Evolutionary conservation across 2,888 invertebrate species (phyloP).

Genomic region (Cheilosia vernalis): DNA sequence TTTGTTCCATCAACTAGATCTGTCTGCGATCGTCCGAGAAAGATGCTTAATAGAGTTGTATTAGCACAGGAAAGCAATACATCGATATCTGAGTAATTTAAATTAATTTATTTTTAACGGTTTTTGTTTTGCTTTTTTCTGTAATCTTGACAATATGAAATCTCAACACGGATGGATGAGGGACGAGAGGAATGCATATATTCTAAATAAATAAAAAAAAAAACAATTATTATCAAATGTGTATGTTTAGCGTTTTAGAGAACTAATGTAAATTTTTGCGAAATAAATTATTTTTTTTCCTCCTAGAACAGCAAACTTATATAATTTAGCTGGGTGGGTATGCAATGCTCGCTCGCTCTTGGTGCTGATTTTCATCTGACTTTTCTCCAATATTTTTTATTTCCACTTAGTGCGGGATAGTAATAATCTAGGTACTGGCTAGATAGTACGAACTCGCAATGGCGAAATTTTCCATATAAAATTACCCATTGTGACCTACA

Average conservation of each 20-base stretch:
- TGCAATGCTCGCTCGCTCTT: neutral
- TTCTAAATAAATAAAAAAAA: conserved; percentile 25
- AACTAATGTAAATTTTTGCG: conserved; percentile 19
- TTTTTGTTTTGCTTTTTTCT: neutral
- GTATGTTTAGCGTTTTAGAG: conserved; percentile 13
- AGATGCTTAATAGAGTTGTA: neutral
- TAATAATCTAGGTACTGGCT: too few relatives aligned
- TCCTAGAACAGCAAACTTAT: neutral
- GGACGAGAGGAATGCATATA: conserved; percentile 1
- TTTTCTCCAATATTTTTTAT: too few relatives aligned
- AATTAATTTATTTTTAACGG: neutral
- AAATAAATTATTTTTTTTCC: conserved; percentile 6
- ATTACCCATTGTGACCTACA: too few relatives aligned
- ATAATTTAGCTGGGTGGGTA: neutral
- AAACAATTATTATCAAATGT: neutral
- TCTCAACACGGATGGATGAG: conserved; percentile 6
- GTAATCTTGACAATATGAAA: conserved; percentile 10
- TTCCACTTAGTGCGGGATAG: too few relatives aligned
- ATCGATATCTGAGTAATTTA: neutral
- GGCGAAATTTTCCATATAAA: too few relatives aligned
- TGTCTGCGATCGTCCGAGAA: neutral
- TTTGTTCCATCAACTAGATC: neutral
- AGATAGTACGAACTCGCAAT: too few relatives aligned
- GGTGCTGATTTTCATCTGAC: too few relatives aligned
- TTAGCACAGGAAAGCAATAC: neutral